A percentile compares a stretch with the other conserved stretches of the same genome.
Evolutionary conservation across 1,140 invertebrate genomes (phyloP).

Genomic region (Camponotus vicinus): DNA sequence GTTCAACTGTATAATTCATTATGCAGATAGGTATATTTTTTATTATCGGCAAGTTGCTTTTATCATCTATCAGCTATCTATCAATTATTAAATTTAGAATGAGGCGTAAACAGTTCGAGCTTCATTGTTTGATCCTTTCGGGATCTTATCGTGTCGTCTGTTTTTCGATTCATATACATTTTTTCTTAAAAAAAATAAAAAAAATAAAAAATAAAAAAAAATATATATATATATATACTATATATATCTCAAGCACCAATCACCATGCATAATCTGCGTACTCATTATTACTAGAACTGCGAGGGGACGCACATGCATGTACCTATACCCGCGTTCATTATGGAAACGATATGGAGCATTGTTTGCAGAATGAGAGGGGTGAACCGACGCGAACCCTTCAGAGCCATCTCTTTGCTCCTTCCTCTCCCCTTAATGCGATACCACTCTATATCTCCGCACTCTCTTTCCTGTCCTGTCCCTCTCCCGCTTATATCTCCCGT

Average conservation of each 20-base stretch:
- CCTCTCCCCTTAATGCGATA: conserved; percentile 73
- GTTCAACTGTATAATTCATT: not conserved
- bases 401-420: conserved; percentile 31
- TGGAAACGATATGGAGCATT: conserved; percentile 85
- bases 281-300: conserved; percentile 85
- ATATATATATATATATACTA: not conserved
- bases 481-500: conserved; percentile 42
- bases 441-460: conserved; percentile 67
- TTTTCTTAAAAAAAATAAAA: conserved; percentile 64
- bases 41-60: not conserved
- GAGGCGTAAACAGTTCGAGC: conserved; percentile 48
- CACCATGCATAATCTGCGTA: conserved; percentile 85
- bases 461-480: conserved; percentile 61
- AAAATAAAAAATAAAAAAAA: too few relatives aligned
- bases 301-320: conserved; percentile 79
- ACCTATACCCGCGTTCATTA: conserved; percentile 84
- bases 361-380: conserved; percentile 85
- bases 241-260: conserved; percentile 81
- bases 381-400: conserved; percentile 77
- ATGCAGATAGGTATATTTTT: not conserved
- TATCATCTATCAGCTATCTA: conserved; percentile 17
- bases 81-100: conserved; percentile 58
- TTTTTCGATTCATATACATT: conserved; percentile 33
- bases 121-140: conserved; percentile 70
- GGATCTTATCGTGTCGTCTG: conserved; percentile 56